A percentile compares a stretch with the other conserved stretches of the same genome.
These are phyloP conservation scores for Synanthedon myopaeformis DNA, from an alignment of 2,888 invertebrate genomes.

Conservation along the genomic window DNA sequence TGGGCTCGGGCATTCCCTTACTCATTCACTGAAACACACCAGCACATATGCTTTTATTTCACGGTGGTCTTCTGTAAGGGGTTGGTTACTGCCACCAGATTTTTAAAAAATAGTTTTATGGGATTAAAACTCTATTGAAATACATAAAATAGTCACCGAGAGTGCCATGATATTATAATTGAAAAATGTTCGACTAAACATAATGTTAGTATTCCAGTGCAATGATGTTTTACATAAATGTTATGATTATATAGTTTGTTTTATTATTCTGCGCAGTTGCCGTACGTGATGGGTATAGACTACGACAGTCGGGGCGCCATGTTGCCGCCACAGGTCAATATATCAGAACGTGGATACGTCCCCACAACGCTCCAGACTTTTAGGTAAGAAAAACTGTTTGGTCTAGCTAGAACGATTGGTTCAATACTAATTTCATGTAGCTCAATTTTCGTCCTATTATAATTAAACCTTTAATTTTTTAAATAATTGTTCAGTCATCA, in stretches of 20 bases:
- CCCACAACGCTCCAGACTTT: constrained; percentile 83
- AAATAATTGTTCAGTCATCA: background rate
- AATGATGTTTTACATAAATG: background rate
- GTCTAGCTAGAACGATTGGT: no score
- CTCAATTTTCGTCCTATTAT: background rate
- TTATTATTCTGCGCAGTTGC: constrained; percentile 67
- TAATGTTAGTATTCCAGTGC: background rate
- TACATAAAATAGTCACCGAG: no score
- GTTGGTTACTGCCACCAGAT: no score
- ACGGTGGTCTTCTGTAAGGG: no score
- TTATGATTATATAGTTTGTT: background rate
- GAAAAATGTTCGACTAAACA: no score
- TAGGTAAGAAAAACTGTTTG: constrained; percentile 46
- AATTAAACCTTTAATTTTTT: background rate
- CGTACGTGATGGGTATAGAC: constrained; percentile 81
- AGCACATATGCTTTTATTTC: no score
- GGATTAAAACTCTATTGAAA: no score
- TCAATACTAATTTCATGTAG: no score
- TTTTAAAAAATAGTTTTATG: no score
- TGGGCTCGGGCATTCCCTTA: no score
- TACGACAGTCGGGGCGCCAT: constrained; percentile 84
- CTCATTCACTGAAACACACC: no score
- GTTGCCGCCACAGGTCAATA: constrained; percentile 84
- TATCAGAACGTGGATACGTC: constrained; percentile 82
- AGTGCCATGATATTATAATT: no score